Conservation (phyloP, 2,113 vertebrate genomes). For the Cyanocitta stelleri region DNA sequence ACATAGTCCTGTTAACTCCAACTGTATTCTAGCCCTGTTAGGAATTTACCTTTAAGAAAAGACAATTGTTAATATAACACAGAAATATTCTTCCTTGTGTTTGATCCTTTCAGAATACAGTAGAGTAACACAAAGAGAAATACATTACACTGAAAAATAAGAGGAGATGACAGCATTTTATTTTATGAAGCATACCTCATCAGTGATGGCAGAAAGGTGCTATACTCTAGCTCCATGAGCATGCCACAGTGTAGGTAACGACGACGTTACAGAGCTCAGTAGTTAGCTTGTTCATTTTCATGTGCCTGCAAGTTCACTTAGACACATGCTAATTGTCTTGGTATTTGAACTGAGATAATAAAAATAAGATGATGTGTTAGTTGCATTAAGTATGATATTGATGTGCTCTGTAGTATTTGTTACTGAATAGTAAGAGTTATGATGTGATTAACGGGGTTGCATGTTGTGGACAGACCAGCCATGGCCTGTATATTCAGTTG, state of each 20-base stretch:
- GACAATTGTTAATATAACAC: background rate
- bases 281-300: slow-evolving; percentile 4
- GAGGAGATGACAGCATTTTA: slow-evolving; percentile 52
- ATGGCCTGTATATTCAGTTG: background rate
- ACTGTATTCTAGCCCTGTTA: background rate
- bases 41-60: background rate
- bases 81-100: slow-evolving; percentile 50
- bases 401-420: background rate
- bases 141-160: slow-evolving; percentile 46
- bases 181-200: slow-evolving; percentile 36
- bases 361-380: background rate
- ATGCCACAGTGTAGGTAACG: slow-evolving; percentile 36
- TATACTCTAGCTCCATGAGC: slow-evolving; percentile 44
- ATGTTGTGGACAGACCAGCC: background rate
- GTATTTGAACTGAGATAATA: background rate
- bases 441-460: background rate
- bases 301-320: background rate
- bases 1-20: background rate
- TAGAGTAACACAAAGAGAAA: slow-evolving; percentile 46
- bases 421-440: background rate
- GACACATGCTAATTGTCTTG: background rate
- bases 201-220: slow-evolving; percentile 41
- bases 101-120: slow-evolving; percentile 43
- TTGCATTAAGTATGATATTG: background rate
- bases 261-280: background rate